Conservation (phyloP, 2,888 invertebrate species). For the Patella ulyssiponensis region DNA sequence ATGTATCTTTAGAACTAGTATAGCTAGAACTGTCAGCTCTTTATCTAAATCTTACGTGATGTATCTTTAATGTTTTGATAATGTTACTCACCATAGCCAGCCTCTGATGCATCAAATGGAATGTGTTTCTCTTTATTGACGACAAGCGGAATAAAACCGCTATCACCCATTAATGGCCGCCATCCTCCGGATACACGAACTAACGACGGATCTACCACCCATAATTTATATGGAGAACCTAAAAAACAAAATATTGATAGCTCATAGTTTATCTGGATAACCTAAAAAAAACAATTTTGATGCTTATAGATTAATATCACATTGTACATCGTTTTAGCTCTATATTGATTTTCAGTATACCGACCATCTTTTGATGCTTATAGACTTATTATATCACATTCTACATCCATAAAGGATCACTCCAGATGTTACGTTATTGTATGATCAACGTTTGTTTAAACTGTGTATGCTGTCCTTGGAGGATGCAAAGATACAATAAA, state of each 20-base stretch:
- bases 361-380: too few species aligned
- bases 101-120: slow-evolving; percentile 88
- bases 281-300: too few species aligned
- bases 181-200: slow-evolving; percentile 87
- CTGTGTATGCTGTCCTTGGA: neutral
- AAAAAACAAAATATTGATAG: slow-evolving; percentile 66
- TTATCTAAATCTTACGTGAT: too few species aligned
- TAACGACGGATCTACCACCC: slow-evolving; percentile 81
- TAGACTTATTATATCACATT: too few species aligned
- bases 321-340: too few species aligned
- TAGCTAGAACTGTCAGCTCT: too few species aligned
- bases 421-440: neutral
- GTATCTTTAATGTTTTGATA: too few species aligned
- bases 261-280: too few species aligned
- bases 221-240: slow-evolving; percentile 87
- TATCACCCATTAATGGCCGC: slow-evolving; percentile 84
- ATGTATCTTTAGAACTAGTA: too few species aligned
- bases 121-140: slow-evolving; percentile 75
- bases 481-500: neutral
- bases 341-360: too few species aligned
- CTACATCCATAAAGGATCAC: neutral
- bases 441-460: too few species aligned
- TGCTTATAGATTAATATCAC: too few species aligned
- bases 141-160: slow-evolving; percentile 71
- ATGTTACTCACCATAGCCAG: slow-evolving; percentile 79